Evolutionary conservation across 2,888 invertebrate species (phyloP).

Genomic region (Scaptomyza parva): DNA sequence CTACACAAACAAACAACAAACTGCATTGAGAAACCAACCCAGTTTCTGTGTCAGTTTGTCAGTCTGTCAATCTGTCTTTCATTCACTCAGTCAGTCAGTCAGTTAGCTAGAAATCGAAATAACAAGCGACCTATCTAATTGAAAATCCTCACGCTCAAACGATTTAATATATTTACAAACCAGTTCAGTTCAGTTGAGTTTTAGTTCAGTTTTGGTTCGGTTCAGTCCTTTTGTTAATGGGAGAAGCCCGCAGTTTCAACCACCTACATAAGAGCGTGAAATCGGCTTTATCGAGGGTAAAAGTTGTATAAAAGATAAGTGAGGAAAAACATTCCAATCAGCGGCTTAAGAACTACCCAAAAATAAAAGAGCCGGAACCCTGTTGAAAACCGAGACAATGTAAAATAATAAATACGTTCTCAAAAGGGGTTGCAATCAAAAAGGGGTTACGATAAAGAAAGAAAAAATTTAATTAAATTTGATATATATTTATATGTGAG

Average conservation of each 20-base stretch:
- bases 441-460: conserved; percentile 35
- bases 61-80: conserved; percentile 18
- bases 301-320: conserved; percentile 23
- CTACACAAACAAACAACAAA: conserved; percentile 27
- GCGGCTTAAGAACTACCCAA: conserved; percentile 62
- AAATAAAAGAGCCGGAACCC: conserved; percentile 39
- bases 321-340: conserved; percentile 74
- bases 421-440: conserved; percentile 44
- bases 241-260: conserved; percentile 44
- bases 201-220: no score
- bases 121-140: conserved; percentile 68
- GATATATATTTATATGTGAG: no score
- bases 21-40: conserved; percentile 35
- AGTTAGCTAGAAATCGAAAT: conserved; percentile 27
- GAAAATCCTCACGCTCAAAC: conserved; percentile 69
- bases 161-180: conserved; percentile 37
- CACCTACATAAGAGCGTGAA: conserved; percentile 68
- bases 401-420: conserved; percentile 26
- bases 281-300: conserved; percentile 60
- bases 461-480: conserved; percentile 75
- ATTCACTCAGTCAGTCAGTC: conserved; percentile 18
- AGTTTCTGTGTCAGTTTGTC: conserved; percentile 13
- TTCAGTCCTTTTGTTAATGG: conserved; percentile 41
- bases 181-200: conserved; percentile 16
- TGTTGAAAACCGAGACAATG: conserved; percentile 57